These are phyloP conservation scores for Caerostris darwini DNA, from an alignment of 1,140 invertebrate genomes.

Conservation along the genomic window DNA sequence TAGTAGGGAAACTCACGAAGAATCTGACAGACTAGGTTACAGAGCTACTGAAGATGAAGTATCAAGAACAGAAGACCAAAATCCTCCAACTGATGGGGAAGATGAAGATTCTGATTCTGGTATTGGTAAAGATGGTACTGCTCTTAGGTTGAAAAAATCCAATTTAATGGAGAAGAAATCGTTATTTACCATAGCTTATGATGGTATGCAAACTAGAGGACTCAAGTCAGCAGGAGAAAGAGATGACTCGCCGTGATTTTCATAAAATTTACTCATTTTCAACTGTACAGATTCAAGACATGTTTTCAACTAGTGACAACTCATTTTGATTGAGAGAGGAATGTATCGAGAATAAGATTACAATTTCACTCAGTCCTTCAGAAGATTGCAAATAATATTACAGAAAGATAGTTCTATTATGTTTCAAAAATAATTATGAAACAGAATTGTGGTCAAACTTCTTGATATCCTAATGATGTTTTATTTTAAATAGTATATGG, in stretches of 20 bases:
- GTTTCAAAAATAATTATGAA: no score
- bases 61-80: conserved; percentile 61
- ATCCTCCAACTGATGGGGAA: conserved; percentile 51
- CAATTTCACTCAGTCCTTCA: no score
- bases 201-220: conserved; percentile 88
- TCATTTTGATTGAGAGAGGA: no score
- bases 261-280: neutral
- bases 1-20: conserved; percentile 70
- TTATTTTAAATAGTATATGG: no score
- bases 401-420: no score
- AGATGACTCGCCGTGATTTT: conserved; percentile 61
- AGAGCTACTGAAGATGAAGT: conserved; percentile 60
- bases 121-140: conserved; percentile 72
- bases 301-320: no score
- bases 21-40: conserved; percentile 47
- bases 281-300: no score
- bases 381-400: no score
- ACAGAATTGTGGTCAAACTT: no score
- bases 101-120: conserved; percentile 79
- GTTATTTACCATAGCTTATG: conserved; percentile 95
- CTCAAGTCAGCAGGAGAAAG: conserved; percentile 77
- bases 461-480: no score
- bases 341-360: no score
- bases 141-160: conserved; percentile 77
- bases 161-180: conserved; percentile 92